Base-by-base conservation (phyloP, 2,113 vertebrate species). In the Blennius ocellaris region DNA sequence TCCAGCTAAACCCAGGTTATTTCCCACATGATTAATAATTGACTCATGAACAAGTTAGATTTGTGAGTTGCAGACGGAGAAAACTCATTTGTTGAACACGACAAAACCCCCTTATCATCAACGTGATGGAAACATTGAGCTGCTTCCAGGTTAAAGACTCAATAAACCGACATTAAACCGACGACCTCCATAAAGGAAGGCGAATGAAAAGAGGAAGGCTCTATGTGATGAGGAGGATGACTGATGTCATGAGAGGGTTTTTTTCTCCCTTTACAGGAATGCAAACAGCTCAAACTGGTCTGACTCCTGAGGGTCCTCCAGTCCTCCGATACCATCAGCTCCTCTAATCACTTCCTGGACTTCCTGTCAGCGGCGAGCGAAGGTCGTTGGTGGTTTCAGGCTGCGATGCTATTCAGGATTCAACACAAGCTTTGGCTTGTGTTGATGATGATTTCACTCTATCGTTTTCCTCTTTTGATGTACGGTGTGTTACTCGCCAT, bases 341-440 rank as follows among this genome's bases (percentile, higher is more conserved):
- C 6, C 54, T 61, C 6, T 11, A 43, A 69, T 69, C 37, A 66
- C 54, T 69, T 73, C 62, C 69, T 74, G 55, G 8, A 38, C 54
- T 69, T 73, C 62, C 69, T 74, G 55, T 8, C 30, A 30, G 4
- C 21, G 4, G 21, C 21, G 21, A 30, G 21, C 21, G 4, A 30
- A 30, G 21, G 21, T 30, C 21, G 21, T 30, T 4, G 21, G 2
- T 30, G 2, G 21, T 30, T 30, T 30, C 21, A 30, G 21, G 21
- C 21, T 30, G 21, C 2, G 21, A 30, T 30, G 21, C 21, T 2
- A 30, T 30, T 30, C 21, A 30, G 21, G 21, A 30, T 30, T 30
- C 21, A 30, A 30, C 21, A 30, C 21, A 30, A 30, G 4, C 21
- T 30, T 30, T 30, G 21, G 21, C 4, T 30, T 30, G 21, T 30